Conservation (phyloP, 2,888 invertebrate species). For the Siphonodentalium dalli region DNA sequence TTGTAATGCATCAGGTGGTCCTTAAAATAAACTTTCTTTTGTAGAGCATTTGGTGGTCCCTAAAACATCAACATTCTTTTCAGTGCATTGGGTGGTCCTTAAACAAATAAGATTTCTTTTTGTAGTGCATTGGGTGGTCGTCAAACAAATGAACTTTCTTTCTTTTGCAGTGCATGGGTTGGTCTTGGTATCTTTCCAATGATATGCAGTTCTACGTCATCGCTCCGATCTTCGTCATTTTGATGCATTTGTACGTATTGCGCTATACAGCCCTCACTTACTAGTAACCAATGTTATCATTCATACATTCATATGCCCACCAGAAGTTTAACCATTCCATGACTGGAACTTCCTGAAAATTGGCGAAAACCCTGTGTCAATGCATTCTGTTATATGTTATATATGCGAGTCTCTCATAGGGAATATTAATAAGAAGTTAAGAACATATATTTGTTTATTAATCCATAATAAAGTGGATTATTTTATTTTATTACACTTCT, state of each 20-base stretch:
- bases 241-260: conserved; percentile 45
- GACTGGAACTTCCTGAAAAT: no score
- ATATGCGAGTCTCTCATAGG: no score
- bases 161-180: conserved; percentile 52
- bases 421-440: not conserved
- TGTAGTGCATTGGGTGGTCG: not conserved
- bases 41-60: no score
- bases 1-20: not conserved
- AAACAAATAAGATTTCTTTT: not conserved
- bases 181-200: conserved; percentile 56
- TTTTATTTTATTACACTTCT: no score
- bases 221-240: conserved; percentile 42
- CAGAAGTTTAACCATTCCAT: no score
- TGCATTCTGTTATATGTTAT: no score
- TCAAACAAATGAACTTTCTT: not conserved
- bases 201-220: conserved; percentile 56
- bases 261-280: no score
- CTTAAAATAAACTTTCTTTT: not conserved
- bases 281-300: no score
- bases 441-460: not conserved
- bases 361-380: no score
- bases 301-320: no score
- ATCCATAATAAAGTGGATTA: no score
- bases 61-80: not conserved
- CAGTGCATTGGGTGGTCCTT: not conserved